Percentiles rank a stretch among this genome's conserved stretches.
Evolutionary conservation across 2,797 vertebrate genomes (phyloP).

Genomic region (Ptychobarbus kaznakovi): DNA sequence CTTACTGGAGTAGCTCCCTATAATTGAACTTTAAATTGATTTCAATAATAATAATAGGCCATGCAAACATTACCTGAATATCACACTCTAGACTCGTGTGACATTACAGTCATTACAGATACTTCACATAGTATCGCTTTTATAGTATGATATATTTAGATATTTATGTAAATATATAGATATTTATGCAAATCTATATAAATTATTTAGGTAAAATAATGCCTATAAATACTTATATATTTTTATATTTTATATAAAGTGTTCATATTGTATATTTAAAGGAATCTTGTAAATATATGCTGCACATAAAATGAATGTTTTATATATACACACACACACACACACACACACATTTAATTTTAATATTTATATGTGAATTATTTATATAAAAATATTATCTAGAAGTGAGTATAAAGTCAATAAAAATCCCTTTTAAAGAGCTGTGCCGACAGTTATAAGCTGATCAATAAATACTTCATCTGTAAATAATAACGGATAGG

Average conservation of each 20-base stretch:
- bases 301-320: not conserved
- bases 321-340: not conserved
- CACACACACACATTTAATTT: not conserved
- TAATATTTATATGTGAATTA: not conserved
- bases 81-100: not conserved
- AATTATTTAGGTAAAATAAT: not conserved
- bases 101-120: constrained; percentile 1
- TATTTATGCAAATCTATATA: not conserved
- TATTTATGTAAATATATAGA: not conserved
- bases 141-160: not conserved
- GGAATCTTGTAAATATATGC: not conserved
- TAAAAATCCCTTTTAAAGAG: not conserved
- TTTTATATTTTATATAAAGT: too few species aligned
- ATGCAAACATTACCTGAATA: not conserved
- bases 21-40: not conserved
- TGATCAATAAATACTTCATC: constrained; percentile 42
- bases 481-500: constrained; percentile 32
- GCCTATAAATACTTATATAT: not conserved
- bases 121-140: not conserved
- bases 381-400: not conserved
- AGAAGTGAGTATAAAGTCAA: not conserved
- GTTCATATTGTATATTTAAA: not conserved
- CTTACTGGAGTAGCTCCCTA: not conserved
- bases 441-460: constrained; percentile 6
- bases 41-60: not conserved